Percentiles rank a stretch among this genome's conserved stretches.
Evolutionary conservation across 2,888 invertebrate genomes (phyloP).

Genomic region (Tuta absoluta): DNA sequence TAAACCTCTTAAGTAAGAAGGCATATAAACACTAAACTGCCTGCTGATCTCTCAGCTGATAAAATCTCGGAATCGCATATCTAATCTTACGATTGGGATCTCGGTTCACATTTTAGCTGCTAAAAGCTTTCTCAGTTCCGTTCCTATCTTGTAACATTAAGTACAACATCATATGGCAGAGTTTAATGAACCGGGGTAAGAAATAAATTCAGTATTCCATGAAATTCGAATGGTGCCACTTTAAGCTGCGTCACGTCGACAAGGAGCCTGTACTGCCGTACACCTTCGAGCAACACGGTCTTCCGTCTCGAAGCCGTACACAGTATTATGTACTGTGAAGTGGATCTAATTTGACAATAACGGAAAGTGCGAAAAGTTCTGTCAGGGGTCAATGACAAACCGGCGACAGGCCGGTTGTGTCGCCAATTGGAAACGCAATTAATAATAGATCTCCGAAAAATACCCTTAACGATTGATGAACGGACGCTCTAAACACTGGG

Average conservation of each 20-base stretch:
- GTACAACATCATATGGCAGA: slow-evolving; percentile 9
- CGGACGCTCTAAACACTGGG: slow-evolving; percentile 15
- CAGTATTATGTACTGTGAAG: no score
- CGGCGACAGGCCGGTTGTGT: slow-evolving; percentile 44
- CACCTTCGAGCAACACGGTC: no score
- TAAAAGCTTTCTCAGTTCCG: slow-evolving; percentile 25
- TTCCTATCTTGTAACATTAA: slow-evolving; percentile 21
- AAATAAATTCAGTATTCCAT: slow-evolving; percentile 26
- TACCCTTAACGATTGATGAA: slow-evolving; percentile 13
- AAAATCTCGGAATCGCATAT: slow-evolving; percentile 20
- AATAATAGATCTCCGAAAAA: slow-evolving; percentile 16
- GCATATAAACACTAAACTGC: slow-evolving; percentile 19
- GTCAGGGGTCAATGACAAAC: slow-evolving; percentile 53
- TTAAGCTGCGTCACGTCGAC: slow-evolving; percentile 33
- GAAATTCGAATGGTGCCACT: slow-evolving; percentile 21
- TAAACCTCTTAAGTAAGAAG: slow-evolving; percentile 23
- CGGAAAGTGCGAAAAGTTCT: slow-evolving; percentile 49
- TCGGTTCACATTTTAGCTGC: slow-evolving; percentile 20
- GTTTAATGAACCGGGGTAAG: slow-evolving; percentile 34
- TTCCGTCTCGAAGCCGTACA: no score
- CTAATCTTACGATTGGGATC: slow-evolving; percentile 21
- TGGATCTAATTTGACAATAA: slow-evolving; percentile 38
- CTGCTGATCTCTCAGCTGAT: slow-evolving; percentile 20
- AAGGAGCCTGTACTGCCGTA: no score
- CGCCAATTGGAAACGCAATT: slow-evolving; percentile 37